Percentiles rank a stretch among this genome's conserved stretches.
Conservation (phyloP, 1,140 invertebrate genomes). For the Eupristina koningsbergeri region DNA sequence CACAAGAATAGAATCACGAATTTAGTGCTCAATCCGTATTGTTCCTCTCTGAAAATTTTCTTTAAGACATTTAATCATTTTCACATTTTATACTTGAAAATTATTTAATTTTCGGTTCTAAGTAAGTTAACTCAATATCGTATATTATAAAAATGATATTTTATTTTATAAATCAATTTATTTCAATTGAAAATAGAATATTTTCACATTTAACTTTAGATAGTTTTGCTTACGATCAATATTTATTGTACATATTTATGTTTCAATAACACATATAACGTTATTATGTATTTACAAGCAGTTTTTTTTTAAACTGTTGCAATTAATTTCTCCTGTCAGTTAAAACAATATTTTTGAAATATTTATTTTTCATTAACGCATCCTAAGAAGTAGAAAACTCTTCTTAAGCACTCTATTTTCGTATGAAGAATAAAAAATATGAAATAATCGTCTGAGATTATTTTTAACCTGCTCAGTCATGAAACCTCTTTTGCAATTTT, state of each 20-base stretch:
- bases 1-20: slow-evolving; percentile 9
- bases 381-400: neutral
- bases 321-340: neutral
- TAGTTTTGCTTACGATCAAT: too few species aligned
- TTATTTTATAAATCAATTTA: too few species aligned
- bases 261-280: too few species aligned
- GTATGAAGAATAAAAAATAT: neutral
- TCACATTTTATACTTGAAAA: slow-evolving; percentile 11
- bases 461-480: slow-evolving; percentile 59
- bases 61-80: slow-evolving; percentile 13
- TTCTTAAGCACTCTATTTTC: neutral
- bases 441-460: neutral
- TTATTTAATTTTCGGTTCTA: neutral
- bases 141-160: too few species aligned
- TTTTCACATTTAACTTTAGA: too few species aligned
- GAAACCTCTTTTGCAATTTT: slow-evolving; percentile 61
- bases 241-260: too few species aligned
- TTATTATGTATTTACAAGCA: too few species aligned
- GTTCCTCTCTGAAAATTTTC: slow-evolving; percentile 25
- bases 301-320: too few species aligned
- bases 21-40: slow-evolving; percentile 20
- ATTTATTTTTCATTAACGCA: neutral
- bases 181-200: too few species aligned
- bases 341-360: neutral
- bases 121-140: too few species aligned